Conservation (phyloP, 2,113 vertebrate genomes). For the Cheirogaleus medius region DNA sequence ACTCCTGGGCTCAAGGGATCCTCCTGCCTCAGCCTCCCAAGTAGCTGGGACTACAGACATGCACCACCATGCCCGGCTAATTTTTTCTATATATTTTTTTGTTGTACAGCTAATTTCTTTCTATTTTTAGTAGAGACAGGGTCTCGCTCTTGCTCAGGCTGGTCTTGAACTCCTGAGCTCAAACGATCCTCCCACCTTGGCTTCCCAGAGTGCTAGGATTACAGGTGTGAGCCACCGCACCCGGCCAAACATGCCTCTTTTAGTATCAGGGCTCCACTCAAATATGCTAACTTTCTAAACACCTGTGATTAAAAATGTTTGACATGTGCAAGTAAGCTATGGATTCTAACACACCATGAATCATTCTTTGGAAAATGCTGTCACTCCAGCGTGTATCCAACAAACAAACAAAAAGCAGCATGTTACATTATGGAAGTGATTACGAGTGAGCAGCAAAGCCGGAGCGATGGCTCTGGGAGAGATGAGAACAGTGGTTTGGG, state of each 20-base stretch:
- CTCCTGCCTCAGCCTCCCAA: too few species aligned
- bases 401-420: background rate
- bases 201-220: too few species aligned
- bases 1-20: too few species aligned
- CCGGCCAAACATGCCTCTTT: background rate
- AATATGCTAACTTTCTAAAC: background rate
- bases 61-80: too few species aligned
- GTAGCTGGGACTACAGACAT: too few species aligned
- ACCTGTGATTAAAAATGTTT: background rate
- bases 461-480: background rate
- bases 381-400: background rate
- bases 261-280: background rate
- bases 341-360: background rate
- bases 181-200: too few species aligned
- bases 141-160: too few species aligned
- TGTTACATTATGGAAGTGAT: background rate
- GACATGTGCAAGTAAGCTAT: background rate
- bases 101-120: too few species aligned
- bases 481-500: background rate
- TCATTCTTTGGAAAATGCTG: constrained; percentile 11
- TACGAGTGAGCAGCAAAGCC: background rate
- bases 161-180: too few species aligned
- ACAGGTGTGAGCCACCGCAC: too few species aligned
- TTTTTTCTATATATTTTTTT: too few species aligned
- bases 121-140: too few species aligned